Evolutionary conservation across 35 echinoderm and acorn worm species (phyloP).

Genomic region (Acanthaster planci): DNA sequence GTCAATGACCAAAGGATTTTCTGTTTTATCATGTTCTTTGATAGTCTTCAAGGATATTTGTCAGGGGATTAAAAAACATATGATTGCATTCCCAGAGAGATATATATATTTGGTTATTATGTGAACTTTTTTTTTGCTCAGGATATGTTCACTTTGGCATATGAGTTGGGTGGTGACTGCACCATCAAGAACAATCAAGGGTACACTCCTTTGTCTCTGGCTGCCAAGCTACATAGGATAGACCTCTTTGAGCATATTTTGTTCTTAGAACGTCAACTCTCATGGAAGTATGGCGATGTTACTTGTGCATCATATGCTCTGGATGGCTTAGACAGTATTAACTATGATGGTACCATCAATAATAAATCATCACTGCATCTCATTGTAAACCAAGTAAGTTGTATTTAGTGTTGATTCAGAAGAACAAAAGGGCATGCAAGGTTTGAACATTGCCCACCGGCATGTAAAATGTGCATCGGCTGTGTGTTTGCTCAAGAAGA

Average conservation of each 20-base stretch:
- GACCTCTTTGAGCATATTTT: conserved; percentile 84
- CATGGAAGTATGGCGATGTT: conserved; percentile 71
- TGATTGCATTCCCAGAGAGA: too few relatives aligned
- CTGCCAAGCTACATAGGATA: conserved; percentile 57
- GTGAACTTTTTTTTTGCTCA: conserved; percentile 21
- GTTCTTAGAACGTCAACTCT: conserved; percentile 67
- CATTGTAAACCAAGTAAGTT: conserved; percentile 82
- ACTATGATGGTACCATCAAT: conserved; percentile 72
- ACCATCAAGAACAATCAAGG: conserved; percentile 81
- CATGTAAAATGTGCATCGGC: too few relatives aligned
- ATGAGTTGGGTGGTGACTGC: conserved; percentile 69
- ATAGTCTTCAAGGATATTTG: too few relatives aligned
- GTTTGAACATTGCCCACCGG: too few relatives aligned
- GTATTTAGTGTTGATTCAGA: too few relatives aligned
- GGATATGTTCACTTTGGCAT: conserved; percentile 76
- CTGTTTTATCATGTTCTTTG: too few relatives aligned
- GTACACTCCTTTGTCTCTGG: conserved; percentile 70
- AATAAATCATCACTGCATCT: conserved; percentile 71
- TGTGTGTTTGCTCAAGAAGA: too few relatives aligned
- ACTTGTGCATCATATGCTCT: conserved; percentile 88
- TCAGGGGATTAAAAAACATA: background rate
- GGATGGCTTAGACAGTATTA: conserved; percentile 80
- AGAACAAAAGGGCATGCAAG: too few relatives aligned
- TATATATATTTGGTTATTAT: background rate
- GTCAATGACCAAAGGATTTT: too few relatives aligned